Conservation (phyloP, 2,888 invertebrate species). For the Dyspetes luteomarginatus region DNA sequence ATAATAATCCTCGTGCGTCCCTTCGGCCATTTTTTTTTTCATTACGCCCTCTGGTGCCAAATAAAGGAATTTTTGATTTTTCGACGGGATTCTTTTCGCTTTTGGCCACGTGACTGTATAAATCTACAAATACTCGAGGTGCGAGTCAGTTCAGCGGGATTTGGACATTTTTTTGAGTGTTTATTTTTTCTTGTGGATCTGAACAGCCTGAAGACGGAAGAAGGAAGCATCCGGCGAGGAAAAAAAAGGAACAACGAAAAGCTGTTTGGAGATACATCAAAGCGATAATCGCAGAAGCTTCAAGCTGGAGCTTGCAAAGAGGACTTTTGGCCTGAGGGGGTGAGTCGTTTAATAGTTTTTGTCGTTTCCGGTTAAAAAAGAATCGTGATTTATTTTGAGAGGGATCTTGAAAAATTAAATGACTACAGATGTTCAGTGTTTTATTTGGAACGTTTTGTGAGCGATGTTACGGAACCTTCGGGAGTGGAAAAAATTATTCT, state of each 20-base stretch:
- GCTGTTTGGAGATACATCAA: slow-evolving; percentile 29
- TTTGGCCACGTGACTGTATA: too few relatives aligned
- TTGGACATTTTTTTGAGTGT: background rate
- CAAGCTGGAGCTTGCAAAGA: slow-evolving; percentile 80
- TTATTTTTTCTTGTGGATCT: slow-evolving; percentile 4
- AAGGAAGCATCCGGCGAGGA: background rate
- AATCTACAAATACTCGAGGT: too few relatives aligned
- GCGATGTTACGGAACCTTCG: too few relatives aligned
- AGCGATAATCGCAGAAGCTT: slow-evolving; percentile 69
- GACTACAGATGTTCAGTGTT: too few relatives aligned
- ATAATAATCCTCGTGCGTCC: background rate
- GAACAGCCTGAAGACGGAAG: background rate
- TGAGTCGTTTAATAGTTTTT: slow-evolving; percentile 70
- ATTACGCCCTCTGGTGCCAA: background rate
- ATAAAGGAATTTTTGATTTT: too few relatives aligned
- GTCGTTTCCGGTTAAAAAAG: slow-evolving; percentile 6
- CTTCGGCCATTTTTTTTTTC: background rate
- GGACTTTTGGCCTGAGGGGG: slow-evolving; percentile 78
- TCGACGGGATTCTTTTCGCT: too few relatives aligned
- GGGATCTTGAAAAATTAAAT: background rate
- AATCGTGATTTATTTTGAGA: background rate
- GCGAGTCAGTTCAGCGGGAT: too few relatives aligned
- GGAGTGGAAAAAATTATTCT: too few relatives aligned
- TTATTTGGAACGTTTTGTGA: too few relatives aligned
- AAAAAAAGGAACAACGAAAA: slow-evolving; percentile 4